Conservation (phyloP, 2,113 vertebrate genomes). For the Rhodinocichla rosea region DNA sequence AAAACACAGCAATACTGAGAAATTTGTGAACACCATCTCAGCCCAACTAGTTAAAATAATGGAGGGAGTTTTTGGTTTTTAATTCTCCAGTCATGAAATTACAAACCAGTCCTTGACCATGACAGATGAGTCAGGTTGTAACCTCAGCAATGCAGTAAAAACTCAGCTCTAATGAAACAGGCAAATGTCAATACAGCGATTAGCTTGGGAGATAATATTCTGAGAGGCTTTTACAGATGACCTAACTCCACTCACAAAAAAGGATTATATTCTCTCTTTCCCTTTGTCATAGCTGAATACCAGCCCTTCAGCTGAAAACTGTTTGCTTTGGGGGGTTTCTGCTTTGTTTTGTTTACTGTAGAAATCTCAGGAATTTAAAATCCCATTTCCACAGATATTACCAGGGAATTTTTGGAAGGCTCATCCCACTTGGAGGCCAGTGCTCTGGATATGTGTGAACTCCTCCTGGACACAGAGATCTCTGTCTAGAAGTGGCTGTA, state of each 20-base stretch:
- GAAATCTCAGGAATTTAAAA: slow-evolving; percentile 9
- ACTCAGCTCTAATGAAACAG: slow-evolving; percentile 57
- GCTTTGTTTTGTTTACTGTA: background rate
- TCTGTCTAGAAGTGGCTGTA: background rate
- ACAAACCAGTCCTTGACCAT: slow-evolving; percentile 31
- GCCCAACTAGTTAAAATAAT: background rate
- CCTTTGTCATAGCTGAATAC: background rate
- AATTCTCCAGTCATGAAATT: slow-evolving; percentile 41
- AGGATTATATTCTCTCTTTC: background rate
- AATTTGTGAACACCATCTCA: background rate
- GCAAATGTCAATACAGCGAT: slow-evolving; percentile 65
- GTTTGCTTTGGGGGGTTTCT: background rate
- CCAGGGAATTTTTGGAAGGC: background rate
- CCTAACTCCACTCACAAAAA: slow-evolving; percentile 39
- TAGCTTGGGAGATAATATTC: slow-evolving; percentile 57
- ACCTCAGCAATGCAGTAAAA: slow-evolving; percentile 51
- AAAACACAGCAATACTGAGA: background rate
- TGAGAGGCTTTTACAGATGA: slow-evolving; percentile 59
- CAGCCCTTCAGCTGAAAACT: background rate
- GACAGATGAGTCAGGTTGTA: slow-evolving; percentile 52
- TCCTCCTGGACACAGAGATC: background rate
- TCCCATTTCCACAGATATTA: background rate
- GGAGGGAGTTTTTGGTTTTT: background rate
- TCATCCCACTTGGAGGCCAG: background rate
- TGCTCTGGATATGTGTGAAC: background rate